Percentiles rank a stretch among this genome's conserved stretches.
Evolutionary conservation across 2,797 vertebrate species (phyloP).

Genomic region (Myiothlypis chrysogaster): DNA sequence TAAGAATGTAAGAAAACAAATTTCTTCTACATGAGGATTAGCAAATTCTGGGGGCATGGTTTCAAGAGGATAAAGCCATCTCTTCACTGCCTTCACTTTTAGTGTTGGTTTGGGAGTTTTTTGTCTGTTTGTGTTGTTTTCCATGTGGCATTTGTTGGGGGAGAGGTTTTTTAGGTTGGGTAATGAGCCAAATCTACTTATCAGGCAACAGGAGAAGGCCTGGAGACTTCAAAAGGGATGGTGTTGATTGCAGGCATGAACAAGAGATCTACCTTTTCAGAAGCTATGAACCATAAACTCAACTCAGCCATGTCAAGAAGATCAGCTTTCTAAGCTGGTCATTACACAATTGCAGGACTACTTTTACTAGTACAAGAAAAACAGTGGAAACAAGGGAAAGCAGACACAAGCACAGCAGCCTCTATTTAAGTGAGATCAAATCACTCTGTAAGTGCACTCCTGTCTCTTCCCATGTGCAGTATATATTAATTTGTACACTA

Average conservation of each 20-base stretch:
- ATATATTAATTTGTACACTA: not conserved
- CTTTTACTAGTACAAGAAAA: not conserved
- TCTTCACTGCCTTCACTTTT: not conserved
- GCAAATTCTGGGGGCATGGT: not conserved
- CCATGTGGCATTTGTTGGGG: not conserved
- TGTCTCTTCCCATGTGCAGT: not conserved
- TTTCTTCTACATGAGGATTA: not conserved
- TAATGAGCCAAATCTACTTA: not conserved
- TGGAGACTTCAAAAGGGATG: not conserved
- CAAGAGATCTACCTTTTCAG: not conserved
- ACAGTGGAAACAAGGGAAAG: not conserved
- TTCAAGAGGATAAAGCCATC: not conserved
- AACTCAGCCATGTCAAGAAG: not conserved
- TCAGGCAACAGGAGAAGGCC: not conserved
- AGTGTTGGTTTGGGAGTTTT: accelerated
- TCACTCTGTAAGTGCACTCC: not conserved
- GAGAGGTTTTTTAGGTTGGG: not conserved
- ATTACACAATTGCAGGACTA: not conserved
- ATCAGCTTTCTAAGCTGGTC: not conserved
- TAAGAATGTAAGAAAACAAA: not conserved
- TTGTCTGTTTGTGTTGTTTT: not conserved
- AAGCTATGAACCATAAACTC: not conserved
- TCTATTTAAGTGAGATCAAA: not conserved
- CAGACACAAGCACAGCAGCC: not conserved
- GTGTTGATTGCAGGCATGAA: not conserved